phyloP scores from a whole-genome alignment of 2,113 vertebrate species.

The Diadophis punctatus region DNA sequence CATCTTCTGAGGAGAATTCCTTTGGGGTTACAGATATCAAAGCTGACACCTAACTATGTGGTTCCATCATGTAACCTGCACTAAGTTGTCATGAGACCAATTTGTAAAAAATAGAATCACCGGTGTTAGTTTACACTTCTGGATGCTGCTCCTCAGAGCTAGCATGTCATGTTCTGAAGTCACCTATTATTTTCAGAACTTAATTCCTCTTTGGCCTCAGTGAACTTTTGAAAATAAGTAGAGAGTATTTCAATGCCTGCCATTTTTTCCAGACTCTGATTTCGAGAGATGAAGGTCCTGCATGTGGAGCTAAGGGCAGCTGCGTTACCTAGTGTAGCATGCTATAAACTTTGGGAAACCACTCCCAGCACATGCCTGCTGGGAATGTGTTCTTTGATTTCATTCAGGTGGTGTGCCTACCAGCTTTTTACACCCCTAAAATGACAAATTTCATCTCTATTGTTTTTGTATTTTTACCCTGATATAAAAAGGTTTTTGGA shows the following conservation, averaged over 20 bases:
- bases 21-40: not conserved
- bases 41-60: slow-evolving; percentile 8
- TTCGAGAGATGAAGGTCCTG: not conserved
- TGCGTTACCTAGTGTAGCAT: not conserved
- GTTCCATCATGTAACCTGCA: slow-evolving; percentile 16
- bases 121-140: slow-evolving; percentile 6
- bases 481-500: not conserved
- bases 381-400: not conserved
- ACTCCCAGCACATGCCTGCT: not conserved
- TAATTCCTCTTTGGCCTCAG: not conserved
- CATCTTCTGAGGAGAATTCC: slow-evolving; percentile 9
- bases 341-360: not conserved
- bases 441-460: not conserved
- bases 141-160: not conserved
- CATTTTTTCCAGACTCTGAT: not conserved
- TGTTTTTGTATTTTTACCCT: not conserved
- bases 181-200: slow-evolving; percentile 24
- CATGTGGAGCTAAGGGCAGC: not conserved
- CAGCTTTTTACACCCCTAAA: not conserved
- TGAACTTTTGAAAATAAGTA: not conserved
- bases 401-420: not conserved
- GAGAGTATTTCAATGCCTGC: not conserved
- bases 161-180: slow-evolving; percentile 2
- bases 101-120: slow-evolving; percentile 25
- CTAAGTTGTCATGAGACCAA: slow-evolving; percentile 27